These are phyloP conservation scores for Menidia menidia DNA, from an alignment of 2,797 vertebrate genomes.

Conservation along the genomic window DNA sequence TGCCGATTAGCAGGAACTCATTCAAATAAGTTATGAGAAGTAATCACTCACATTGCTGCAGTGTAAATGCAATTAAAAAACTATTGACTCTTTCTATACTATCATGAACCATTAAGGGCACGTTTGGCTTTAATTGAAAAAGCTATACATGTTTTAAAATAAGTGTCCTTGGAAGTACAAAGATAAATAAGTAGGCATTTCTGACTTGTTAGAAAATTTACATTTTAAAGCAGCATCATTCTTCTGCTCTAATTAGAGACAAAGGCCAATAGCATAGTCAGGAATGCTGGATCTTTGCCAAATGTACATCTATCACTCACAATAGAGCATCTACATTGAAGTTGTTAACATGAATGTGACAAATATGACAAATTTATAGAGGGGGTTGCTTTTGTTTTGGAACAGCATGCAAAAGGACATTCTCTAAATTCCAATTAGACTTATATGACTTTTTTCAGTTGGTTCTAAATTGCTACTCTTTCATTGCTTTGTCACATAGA, in stretches of 20 bases:
- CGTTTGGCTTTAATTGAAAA: background rate
- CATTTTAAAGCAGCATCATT: slow-evolving; percentile 38
- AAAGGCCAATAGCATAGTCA: slow-evolving; percentile 32
- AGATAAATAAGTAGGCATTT: slow-evolving; percentile 12
- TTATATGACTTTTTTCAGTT: background rate
- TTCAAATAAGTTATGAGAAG: slow-evolving; percentile 66
- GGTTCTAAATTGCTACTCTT: background rate
- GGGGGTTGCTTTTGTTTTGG: background rate
- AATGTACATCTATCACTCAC: slow-evolving; percentile 19
- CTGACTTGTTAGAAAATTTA: background rate
- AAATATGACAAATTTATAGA: background rate
- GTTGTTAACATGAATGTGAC: background rate
- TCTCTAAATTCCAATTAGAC: background rate
- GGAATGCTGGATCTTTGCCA: slow-evolving; percentile 57
- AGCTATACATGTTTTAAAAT: background rate
- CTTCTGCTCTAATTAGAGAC: slow-evolving; percentile 28
- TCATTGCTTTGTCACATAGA: background rate
- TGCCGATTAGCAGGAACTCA: slow-evolving; percentile 62
- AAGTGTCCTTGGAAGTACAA: background rate
- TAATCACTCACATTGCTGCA: slow-evolving; percentile 47
- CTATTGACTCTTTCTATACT: no score
- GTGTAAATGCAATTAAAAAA: background rate
- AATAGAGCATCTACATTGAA: background rate
- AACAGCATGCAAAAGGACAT: background rate
- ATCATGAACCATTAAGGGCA: no score